Evolutionary conservation across 2,888 invertebrate genomes (phyloP).

Genomic region (Drosophila tripunctata): DNA sequence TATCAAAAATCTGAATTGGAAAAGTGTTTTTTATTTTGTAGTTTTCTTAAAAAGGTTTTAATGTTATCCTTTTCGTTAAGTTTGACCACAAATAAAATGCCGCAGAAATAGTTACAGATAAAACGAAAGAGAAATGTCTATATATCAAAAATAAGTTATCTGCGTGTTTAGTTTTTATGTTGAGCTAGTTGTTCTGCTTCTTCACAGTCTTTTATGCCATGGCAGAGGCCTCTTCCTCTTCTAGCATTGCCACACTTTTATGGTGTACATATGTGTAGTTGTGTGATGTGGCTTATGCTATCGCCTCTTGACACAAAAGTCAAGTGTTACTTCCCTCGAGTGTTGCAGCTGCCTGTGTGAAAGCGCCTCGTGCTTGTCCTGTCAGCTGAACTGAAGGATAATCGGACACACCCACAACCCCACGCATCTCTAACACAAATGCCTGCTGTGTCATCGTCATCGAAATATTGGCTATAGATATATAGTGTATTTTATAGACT

Average conservation of each 20-base stretch:
- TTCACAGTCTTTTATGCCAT: background rate
- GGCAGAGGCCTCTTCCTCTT: constrained; percentile 31
- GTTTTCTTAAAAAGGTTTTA: too few relatives aligned
- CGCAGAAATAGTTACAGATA: constrained; percentile 3
- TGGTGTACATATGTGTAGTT: background rate
- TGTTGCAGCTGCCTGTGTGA: constrained; percentile 53
- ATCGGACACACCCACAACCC: constrained; percentile 36
- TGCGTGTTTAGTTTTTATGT: constrained; percentile 42
- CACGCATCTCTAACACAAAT: background rate
- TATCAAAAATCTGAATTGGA: too few relatives aligned
- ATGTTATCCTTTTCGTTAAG: too few relatives aligned
- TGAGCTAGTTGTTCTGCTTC: background rate
- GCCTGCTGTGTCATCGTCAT: constrained; percentile 59
- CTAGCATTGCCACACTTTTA: constrained; percentile 40
- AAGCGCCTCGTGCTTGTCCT: constrained; percentile 35
- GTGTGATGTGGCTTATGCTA: constrained; percentile 17
- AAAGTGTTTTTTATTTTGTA: too few relatives aligned
- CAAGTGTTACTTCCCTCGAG: constrained; percentile 73
- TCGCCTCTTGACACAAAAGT: constrained; percentile 74
- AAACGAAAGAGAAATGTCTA: background rate
- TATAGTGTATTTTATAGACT: constrained; percentile 22
- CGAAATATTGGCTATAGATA: constrained; percentile 24
- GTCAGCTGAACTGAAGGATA: constrained; percentile 36
- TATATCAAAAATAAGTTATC: constrained; percentile 33
- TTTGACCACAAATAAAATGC: too few relatives aligned